These are phyloP conservation scores for Drosophila parvula DNA, from an alignment of 1,140 invertebrate genomes.

Conservation along the genomic window DNA sequence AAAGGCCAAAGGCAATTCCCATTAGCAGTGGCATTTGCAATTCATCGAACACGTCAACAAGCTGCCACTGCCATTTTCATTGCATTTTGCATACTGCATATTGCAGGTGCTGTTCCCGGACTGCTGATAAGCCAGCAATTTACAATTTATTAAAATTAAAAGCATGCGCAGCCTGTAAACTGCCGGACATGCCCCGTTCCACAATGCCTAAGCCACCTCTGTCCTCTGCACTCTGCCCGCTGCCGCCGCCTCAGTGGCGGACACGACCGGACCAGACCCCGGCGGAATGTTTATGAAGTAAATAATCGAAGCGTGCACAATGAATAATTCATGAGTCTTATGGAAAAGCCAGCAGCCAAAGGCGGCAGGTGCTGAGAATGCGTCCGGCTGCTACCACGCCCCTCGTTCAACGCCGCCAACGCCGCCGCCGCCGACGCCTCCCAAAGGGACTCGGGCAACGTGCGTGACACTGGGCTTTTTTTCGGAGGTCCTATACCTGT, in stretches of 20 bases:
- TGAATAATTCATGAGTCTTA: slow-evolving; percentile 81
- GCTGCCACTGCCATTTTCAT: slow-evolving; percentile 17
- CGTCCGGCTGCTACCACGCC: slow-evolving; percentile 34
- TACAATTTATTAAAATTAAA: slow-evolving; percentile 77
- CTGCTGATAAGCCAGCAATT: slow-evolving; percentile 45
- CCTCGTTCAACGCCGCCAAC: not conserved
- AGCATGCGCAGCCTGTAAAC: slow-evolving; percentile 55
- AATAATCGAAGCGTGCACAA: slow-evolving; percentile 78
- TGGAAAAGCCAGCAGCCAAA: slow-evolving; percentile 60
- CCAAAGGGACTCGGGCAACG: slow-evolving; percentile 7
- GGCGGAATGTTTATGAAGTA: slow-evolving; percentile 74
- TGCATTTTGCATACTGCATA: slow-evolving; percentile 6
- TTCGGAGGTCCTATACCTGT: slow-evolving; percentile 39
- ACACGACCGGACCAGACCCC: slow-evolving; percentile 7
- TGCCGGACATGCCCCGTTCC: slow-evolving; percentile 17
- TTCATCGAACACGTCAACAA: slow-evolving; percentile 47
- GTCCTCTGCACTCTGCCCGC: too few species aligned
- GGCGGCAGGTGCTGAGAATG: slow-evolving; percentile 37
- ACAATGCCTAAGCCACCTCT: not conserved
- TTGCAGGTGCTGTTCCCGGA: slow-evolving; percentile 8
- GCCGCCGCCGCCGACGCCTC: not conserved
- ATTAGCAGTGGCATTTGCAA: slow-evolving; percentile 51
- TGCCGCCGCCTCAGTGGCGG: not conserved
- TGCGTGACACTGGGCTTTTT: slow-evolving; percentile 70
- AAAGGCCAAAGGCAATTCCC: slow-evolving; percentile 30